Conservation (phyloP, 2,888 invertebrate genomes). For the Hypomecis atomaria region DNA sequence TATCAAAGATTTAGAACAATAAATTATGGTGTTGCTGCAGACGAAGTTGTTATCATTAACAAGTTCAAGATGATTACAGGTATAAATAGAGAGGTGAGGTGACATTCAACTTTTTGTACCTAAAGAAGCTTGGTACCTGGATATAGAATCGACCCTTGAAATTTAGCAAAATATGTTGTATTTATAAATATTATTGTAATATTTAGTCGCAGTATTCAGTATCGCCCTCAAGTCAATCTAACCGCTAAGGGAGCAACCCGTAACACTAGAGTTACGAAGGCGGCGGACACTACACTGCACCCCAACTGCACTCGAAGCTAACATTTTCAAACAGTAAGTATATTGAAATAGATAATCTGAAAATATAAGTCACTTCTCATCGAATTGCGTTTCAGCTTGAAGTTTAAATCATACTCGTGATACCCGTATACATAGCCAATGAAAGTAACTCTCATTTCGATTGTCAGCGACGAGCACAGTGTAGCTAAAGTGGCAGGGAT, state of each 20-base stretch:
- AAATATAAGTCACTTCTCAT: no score
- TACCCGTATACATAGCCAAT: not conserved
- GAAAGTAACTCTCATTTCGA: slow-evolving; percentile 1
- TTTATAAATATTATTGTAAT: not conserved
- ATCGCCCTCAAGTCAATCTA: slow-evolving; percentile 58
- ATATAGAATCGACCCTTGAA: no score
- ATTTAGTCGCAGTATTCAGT: slow-evolving; percentile 64
- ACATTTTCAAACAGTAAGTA: not conserved
- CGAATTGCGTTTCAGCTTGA: no score
- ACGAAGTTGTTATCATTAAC: not conserved
- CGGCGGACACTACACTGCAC: slow-evolving; percentile 77
- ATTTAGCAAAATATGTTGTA: not conserved
- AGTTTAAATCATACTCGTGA: not conserved
- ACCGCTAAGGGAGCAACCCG: slow-evolving; percentile 77
- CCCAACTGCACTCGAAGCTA: slow-evolving; percentile 59
- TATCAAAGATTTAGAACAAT: slow-evolving; percentile 8
- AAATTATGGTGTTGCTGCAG: slow-evolving; percentile 1
- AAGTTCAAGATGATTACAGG: not conserved
- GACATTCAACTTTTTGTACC: no score
- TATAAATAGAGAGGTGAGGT: no score
- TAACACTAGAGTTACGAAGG: slow-evolving; percentile 77
- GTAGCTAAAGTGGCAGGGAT: slow-evolving; percentile 63
- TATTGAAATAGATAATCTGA: no score
- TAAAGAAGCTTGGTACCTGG: no score
- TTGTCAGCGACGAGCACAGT: slow-evolving; percentile 62